Evolutionary conservation across 1,140 invertebrate genomes (phyloP), one percentile per base, ranked within the genome.

Genomic region (Sycophila sp.): DNA sequence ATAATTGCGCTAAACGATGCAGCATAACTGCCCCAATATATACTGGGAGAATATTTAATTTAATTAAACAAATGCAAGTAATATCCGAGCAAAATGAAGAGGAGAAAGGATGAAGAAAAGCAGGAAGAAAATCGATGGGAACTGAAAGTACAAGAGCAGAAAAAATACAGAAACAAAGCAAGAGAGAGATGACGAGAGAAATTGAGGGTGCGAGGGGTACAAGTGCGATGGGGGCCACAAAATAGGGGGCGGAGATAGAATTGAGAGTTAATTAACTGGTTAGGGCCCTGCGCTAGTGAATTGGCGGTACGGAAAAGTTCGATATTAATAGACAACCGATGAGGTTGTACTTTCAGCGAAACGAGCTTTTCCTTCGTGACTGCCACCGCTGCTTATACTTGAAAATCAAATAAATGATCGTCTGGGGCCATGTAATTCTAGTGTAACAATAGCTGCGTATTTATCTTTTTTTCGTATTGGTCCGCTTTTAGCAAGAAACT

Each of bases 221-320:
- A 58, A 30, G 45, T 24, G 42, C 8, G 67, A 71, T 36, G 71
- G 19, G 66, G 66, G 71, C 24, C 45, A 22, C 22, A 26, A 45
- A 38, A 73, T 73, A 72, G 66, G 67, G 69, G 26, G 69, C 73
- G 70, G 62, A 30, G 67, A 70, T 51, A 53, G 19, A 55, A 69
- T 42, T 30, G 74, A 74, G 73, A 78, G 71, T 67, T 67, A 67
- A 67, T 67, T 67, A 67, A 67, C 36, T 58, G 38, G 26, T 67
- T 67, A 67, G 26, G 36, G 30, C 28, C 24, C 1, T 30, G 10
- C 6, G 15, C 4, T 10, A 7, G 17, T 11, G 32, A 42, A 58
- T 56, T 19, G 30, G 26, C 17, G 30, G 13, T 17, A 36, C 4
- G 17, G n/a, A 67, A 68, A 59, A 59, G 65, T 59, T 58, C 55